Evolutionary conservation across 2,113 vertebrate genomes (phyloP), one percentile per base, ranked within the genome.

Genomic region (Hyla sarda): DNA sequence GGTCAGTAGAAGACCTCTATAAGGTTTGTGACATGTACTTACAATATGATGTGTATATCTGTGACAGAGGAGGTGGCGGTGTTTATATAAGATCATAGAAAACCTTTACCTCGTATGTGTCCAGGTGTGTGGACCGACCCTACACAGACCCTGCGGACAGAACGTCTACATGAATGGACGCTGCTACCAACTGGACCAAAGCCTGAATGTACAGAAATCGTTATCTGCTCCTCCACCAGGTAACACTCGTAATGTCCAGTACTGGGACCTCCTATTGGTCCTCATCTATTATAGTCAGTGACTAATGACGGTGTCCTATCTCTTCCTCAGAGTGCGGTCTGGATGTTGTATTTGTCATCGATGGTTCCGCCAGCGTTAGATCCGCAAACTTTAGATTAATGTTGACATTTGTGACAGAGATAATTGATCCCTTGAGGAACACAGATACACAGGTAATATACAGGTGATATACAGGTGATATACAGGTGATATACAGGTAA

Each of bases 131-230:
- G 30, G 96, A 91, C 23, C 80, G 0, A 28, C 95, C 47, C 89
- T 93, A 65, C 90, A 88, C 48, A 96, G 94, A 69, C 88, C 77
- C 32, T 95, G 95, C 85, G 88, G 95, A 89, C 92, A 95, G 91
- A 88, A 90, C 0, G 89, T 91, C 34, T 87, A 91, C 0, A 91
- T 94, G 0, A 91, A 90, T 0, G 87, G 76, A 0, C 89, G 85
- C 0, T 93, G 95, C 21, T 94, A 97, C 81, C 90, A 95, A 23
- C 37, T 96, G 0, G 94, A 90, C 32, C 0, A 88, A 12, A 92
- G 93, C 76, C 88, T 96, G 83, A 92, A 92, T 37, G 87, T 94
- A 37, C n/a, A 21, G 17, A 1, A 0, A 28, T 89, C 0, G 0
- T 2, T 91, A n/a, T 90, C 92, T 0, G 7, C 25, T 0, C 34